Conservation (phyloP, 2,888 invertebrate genomes). For the Mechanitis mazaeus region DNA sequence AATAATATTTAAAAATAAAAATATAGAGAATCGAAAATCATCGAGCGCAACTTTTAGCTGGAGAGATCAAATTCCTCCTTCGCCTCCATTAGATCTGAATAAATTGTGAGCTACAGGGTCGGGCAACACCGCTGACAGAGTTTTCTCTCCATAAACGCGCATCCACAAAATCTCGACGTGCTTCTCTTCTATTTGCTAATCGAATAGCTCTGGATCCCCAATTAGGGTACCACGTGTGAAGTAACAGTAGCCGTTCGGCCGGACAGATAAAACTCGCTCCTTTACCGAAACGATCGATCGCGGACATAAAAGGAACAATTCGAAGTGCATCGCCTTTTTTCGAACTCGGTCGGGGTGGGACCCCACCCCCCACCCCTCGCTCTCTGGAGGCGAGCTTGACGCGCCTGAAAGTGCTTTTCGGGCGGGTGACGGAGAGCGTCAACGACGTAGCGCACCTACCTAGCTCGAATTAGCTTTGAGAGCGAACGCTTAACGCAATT, state of each 20-base stretch:
- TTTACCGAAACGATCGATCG: slow-evolving; percentile 74
- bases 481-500: slow-evolving; percentile 33
- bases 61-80: slow-evolving; percentile 3
- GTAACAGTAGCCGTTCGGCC: slow-evolving; percentile 48
- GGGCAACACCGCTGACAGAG: slow-evolving; percentile 2
- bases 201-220: slow-evolving; percentile 47
- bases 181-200: slow-evolving; percentile 44
- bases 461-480: slow-evolving; percentile 53
- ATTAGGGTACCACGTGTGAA: slow-evolving; percentile 68
- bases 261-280: slow-evolving; percentile 70
- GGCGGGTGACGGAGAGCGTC: slow-evolving; percentile 61
- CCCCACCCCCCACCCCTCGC: slow-evolving; percentile 31
- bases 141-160: slow-evolving; percentile 8
- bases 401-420: slow-evolving; percentile 65
- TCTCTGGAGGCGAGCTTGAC: slow-evolving; percentile 55
- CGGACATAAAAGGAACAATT: slow-evolving; percentile 75
- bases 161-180: slow-evolving; percentile 26
- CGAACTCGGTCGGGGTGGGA: slow-evolving; percentile 53
- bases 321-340: slow-evolving; percentile 75
- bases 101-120: slow-evolving; percentile 8
- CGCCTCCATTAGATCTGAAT: slow-evolving; percentile 7
- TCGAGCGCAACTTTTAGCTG: neutral
- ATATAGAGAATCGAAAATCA: neutral
- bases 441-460: slow-evolving; percentile 38
- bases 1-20: neutral